These are phyloP conservation scores for Aphelenchoides fujianensis DNA, from an alignment of 1,140 invertebrate species.

Conservation along the genomic window DNA sequence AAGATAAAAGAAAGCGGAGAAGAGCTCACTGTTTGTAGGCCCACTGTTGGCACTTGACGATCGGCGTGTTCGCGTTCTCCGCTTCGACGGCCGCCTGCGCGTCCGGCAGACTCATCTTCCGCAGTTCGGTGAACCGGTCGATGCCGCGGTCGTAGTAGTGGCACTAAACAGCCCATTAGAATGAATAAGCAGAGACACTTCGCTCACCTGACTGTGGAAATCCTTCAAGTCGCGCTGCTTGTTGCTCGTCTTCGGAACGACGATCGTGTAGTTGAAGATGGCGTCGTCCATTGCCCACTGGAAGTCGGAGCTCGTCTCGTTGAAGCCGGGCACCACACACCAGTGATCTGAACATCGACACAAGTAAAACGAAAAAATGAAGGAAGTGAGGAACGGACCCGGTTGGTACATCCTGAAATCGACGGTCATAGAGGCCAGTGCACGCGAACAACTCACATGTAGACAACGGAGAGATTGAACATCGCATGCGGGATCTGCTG, in stretches of 20 bases:
- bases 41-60: slow-evolving; percentile 48
- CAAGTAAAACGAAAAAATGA: slow-evolving; percentile 28
- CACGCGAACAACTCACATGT: slow-evolving; percentile 43
- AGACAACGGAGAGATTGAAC: slow-evolving; percentile 61
- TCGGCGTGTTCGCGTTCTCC: slow-evolving; percentile 26
- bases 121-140: slow-evolving; percentile 51
- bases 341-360: slow-evolving; percentile 7
- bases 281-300: slow-evolving; percentile 47
- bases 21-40: slow-evolving; percentile 36
- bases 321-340: slow-evolving; percentile 55
- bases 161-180: slow-evolving; percentile 43
- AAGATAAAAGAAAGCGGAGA: slow-evolving; percentile 26
- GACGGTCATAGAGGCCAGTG: slow-evolving; percentile 4
- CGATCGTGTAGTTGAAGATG: slow-evolving; percentile 44
- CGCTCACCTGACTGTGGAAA: slow-evolving; percentile 51
- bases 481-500: slow-evolving; percentile 62
- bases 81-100: slow-evolving; percentile 39
- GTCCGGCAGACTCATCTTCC: slow-evolving; percentile 42
- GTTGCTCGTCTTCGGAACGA: slow-evolving; percentile 53
- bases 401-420: slow-evolving; percentile 47
- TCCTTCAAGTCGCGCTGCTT: slow-evolving; percentile 47
- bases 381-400: no score
- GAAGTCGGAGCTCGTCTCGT: slow-evolving; percentile 39
- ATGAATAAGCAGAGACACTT: no score
- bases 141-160: slow-evolving; percentile 53